Percentiles rank a stretch among this genome's conserved stretches.
Conservation (phyloP, 2,888 invertebrate genomes). For the Coremacera marginata region DNA sequence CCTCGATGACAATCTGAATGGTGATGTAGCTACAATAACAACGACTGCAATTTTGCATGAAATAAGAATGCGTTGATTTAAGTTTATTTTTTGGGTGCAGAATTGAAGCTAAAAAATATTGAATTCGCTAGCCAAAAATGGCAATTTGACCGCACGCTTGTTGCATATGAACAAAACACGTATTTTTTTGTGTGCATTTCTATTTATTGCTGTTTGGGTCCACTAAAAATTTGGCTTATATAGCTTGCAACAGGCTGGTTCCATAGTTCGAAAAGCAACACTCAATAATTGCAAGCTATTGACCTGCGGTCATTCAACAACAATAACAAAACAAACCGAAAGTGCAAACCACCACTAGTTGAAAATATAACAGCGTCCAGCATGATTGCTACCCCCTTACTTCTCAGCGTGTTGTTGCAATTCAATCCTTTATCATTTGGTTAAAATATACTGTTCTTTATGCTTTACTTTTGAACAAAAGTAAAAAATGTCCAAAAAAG, state of each 20-base stretch:
- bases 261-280: background rate
- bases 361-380: background rate
- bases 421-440: conserved; percentile 18
- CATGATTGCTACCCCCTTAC: background rate
- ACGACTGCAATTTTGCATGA: background rate
- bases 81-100: background rate
- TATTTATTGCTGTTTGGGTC: background rate
- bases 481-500: conserved; percentile 1
- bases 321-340: conserved; percentile 8
- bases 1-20: background rate
- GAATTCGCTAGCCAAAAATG: no score
- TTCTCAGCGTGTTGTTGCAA: conserved; percentile 14
- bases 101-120: no score
- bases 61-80: conserved; percentile 1
- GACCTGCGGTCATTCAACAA: conserved; percentile 18
- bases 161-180: background rate
- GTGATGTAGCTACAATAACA: background rate
- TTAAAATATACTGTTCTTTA: background rate
- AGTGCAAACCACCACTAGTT: background rate
- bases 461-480: background rate
- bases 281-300: conserved; percentile 35
- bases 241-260: background rate
- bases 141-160: background rate
- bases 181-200: background rate
- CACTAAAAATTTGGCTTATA: background rate